Base-by-base conservation (phyloP, 2,797 vertebrate species). In the Melopsittacus undulatus region DNA sequence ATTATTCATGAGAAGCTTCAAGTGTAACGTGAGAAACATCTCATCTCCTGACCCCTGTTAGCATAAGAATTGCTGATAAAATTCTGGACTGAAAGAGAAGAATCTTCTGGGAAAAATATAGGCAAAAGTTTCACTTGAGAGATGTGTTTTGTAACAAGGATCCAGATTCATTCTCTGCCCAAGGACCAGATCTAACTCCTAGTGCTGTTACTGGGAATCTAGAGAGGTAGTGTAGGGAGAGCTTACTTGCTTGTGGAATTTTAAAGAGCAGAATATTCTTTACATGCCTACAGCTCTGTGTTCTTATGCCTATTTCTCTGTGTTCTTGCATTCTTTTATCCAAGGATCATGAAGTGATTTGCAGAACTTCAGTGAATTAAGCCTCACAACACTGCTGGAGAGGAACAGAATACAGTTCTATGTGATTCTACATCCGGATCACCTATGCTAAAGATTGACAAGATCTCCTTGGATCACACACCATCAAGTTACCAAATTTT, bases 41-140 rank as follows among this genome's bases (percentile, higher is more conserved):
- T 99, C 99, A 98, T 99, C 98, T 98, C 97, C 98, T 99, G 99
- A 99, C 99, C 99, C 96, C 97, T 96, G 98, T 99, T 99, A 98
- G 97, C 98, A 99, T 99, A 98, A 99, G 98, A 99, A 99, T 98
- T 90, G 96, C 96, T 95, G 93, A 95, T 98, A 98, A 98, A 98
- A 98, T 97, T 97, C 97, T 97, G 86, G 95, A 96, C 95, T 97
- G 94, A 97, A 97, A 97, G 96, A 97, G 93, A 95, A 97, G 95
- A 79, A 94, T 96, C 97, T 98, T 97, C 96, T 95, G 96, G 97
- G 97, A 97, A 97, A 95, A 96, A 87, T 91, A 95, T 95, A 93
- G 73, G 95, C 96, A 88, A 92, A 84, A 95, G 94, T 81, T 96
- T 97, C 92, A 90, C 88, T 92, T 89, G 95, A 94, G 94, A 95